Evolutionary conservation across 92 coral and sea anemone species (phyloP).

Genomic region (Palythoa grandiflora): DNA sequence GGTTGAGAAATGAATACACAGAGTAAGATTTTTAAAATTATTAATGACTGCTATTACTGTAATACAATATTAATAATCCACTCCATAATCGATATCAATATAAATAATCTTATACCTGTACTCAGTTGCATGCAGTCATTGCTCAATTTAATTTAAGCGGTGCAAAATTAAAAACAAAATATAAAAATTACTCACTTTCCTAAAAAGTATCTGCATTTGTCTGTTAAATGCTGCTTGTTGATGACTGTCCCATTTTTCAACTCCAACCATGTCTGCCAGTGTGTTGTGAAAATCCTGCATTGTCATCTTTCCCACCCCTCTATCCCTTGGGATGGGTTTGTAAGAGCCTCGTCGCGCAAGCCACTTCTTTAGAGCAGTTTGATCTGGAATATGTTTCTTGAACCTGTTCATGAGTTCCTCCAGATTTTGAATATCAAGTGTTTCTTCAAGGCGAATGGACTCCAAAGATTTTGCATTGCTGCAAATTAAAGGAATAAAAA

Average conservation of each 20-base stretch:
- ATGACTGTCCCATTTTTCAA: conserved; percentile 78
- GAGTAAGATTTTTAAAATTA: too few relatives aligned
- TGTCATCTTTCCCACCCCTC: conserved; percentile 84
- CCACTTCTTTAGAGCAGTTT: conserved; percentile 77
- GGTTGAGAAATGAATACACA: too few relatives aligned
- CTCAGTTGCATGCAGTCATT: too few relatives aligned
- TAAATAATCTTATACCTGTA: too few relatives aligned
- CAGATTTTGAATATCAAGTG: conserved; percentile 80
- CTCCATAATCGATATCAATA: too few relatives aligned
- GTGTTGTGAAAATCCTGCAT: conserved; percentile 83
- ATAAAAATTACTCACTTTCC: conserved; percentile 63
- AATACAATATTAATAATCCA: too few relatives aligned
- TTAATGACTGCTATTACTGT: too few relatives aligned
- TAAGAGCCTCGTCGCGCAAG: conserved; percentile 71
- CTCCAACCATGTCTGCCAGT: conserved; percentile 73
- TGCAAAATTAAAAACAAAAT: too few relatives aligned
- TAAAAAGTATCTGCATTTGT: conserved; percentile 84
- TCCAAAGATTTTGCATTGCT: conserved; percentile 81
- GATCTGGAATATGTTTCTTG: conserved; percentile 80
- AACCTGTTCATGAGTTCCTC: conserved; percentile 90
- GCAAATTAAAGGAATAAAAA: not conserved
- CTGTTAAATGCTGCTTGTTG: conserved; percentile 74
- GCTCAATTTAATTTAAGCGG: too few relatives aligned
- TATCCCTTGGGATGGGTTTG: conserved; percentile 39
- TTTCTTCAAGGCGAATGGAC: conserved; percentile 88